phyloP scores from a whole-genome alignment of 2,113 vertebrate species.

The Ondatra zibethicus region DNA sequence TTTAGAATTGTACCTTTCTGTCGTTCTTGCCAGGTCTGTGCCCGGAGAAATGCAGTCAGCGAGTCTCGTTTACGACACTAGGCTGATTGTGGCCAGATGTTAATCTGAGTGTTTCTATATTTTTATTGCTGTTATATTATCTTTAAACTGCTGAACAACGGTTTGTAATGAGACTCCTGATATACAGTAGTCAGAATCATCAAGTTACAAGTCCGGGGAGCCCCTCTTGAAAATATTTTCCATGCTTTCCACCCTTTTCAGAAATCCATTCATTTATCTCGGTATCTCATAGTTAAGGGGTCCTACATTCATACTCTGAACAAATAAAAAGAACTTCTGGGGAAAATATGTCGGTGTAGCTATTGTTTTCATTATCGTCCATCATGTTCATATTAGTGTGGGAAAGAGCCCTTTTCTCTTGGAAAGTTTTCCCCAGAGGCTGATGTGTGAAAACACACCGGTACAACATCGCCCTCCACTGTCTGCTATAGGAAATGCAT shows the following conservation, averaged over 20 bases:
- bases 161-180: background rate
- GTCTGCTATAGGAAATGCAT: constrained; percentile 56
- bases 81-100: constrained; percentile 49
- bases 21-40: background rate
- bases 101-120: background rate
- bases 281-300: constrained; percentile 32
- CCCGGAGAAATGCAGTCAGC: background rate
- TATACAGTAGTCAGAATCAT: constrained; percentile 18
- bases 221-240: constrained; percentile 47
- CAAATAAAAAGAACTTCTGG: constrained; percentile 33
- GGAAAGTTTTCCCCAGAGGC: background rate
- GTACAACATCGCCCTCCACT: constrained; percentile 86
- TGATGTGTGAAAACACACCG: background rate
- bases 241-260: background rate
- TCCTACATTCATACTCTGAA: constrained; percentile 10
- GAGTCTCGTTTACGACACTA: background rate
- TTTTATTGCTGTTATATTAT: constrained; percentile 21
- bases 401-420: constrained; percentile 42
- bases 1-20: background rate
- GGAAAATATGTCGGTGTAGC: constrained; percentile 45
- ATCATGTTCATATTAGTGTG: constrained; percentile 57
- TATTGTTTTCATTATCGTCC: constrained; percentile 54
- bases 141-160: constrained; percentile 11
- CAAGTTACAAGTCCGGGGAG: background rate
- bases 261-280: constrained; percentile 41